These are phyloP conservation scores for Rhamphomyia laevipes DNA, from an alignment of 2,888 invertebrate genomes.

Conservation along the genomic window DNA sequence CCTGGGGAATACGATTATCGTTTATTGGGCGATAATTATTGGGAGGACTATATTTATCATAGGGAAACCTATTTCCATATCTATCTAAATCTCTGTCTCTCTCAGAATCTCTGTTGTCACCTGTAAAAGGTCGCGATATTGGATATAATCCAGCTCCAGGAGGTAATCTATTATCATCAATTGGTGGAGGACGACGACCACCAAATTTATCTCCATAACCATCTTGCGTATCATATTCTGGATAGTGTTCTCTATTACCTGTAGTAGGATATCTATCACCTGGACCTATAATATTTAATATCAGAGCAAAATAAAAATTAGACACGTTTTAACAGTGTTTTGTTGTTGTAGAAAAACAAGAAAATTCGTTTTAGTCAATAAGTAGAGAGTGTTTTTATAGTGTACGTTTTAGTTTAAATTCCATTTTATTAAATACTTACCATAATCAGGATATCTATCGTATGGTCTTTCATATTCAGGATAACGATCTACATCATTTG, in stretches of 20 bases:
- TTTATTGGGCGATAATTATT: constrained; percentile 19
- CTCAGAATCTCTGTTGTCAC: constrained; percentile 19
- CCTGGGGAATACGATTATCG: constrained; percentile 14
- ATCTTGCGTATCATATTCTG: constrained; percentile 12
- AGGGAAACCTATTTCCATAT: constrained; percentile 4
- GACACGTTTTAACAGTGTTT: too few species aligned
- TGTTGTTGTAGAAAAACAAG: too few species aligned
- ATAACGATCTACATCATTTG: constrained; percentile 33
- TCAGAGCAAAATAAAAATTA: too few species aligned
- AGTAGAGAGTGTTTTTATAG: too few species aligned
- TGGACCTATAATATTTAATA: too few species aligned
- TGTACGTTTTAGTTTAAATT: too few species aligned
- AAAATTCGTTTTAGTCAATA: too few species aligned
- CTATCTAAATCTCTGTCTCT: constrained; percentile 17
- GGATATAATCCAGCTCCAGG: constrained; percentile 5
- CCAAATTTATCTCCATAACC: constrained; percentile 2
- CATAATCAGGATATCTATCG: constrained; percentile 18
- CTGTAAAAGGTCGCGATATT: neutral
- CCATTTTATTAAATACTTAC: too few species aligned
- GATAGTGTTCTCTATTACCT: constrained; percentile 27
- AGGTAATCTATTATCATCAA: constrained; percentile 9
- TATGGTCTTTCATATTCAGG: constrained; percentile 25
- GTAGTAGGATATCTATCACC: constrained; percentile 42
- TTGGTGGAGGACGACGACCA: constrained; percentile 6
- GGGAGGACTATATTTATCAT: constrained; percentile 1